phyloP scores from a whole-genome alignment of 2,888 invertebrate genomes.

The Galerucella nymphaeae region DNA sequence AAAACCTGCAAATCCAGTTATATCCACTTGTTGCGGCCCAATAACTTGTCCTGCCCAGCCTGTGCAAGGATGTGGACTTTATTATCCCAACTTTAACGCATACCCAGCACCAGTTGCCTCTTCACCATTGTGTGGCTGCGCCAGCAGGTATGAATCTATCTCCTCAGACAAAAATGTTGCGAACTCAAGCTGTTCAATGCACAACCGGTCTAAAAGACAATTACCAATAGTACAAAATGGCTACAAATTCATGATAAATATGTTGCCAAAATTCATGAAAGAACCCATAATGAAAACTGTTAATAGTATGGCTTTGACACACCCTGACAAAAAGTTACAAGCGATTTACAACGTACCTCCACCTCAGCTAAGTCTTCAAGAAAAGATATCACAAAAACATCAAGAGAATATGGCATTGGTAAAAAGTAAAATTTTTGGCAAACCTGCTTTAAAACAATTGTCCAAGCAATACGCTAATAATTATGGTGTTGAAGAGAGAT shows the following conservation, averaged over 20 bases:
- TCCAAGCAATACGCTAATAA: slow-evolving; percentile 7
- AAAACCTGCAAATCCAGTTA: neutral
- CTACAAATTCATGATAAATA: slow-evolving; percentile 51
- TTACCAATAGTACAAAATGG: slow-evolving; percentile 45
- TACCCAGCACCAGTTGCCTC: neutral
- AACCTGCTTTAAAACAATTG: slow-evolving; percentile 23
- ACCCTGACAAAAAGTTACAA: slow-evolving; percentile 41
- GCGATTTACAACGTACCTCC: slow-evolving; percentile 34
- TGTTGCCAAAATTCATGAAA: slow-evolving; percentile 51
- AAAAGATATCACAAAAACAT: slow-evolving; percentile 35
- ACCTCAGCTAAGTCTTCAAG: slow-evolving; percentile 33
- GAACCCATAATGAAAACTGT: slow-evolving; percentile 49
- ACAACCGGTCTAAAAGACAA: slow-evolving; percentile 43
- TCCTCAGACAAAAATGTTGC: neutral
- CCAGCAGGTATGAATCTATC: slow-evolving; percentile 20
- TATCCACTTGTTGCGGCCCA: slow-evolving; percentile 9
- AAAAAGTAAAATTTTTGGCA: slow-evolving; percentile 35
- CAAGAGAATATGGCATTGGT: slow-evolving; percentile 35
- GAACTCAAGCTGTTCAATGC: neutral
- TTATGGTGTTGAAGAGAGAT: neutral
- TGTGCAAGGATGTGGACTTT: neutral
- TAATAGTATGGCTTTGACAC: slow-evolving; percentile 42
- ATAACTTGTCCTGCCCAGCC: slow-evolving; percentile 4
- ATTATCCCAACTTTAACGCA: neutral
- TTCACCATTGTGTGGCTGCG: neutral